phyloP scores from a whole-genome alignment of 2,797 vertebrate species.

The Echeneis naucrates region DNA sequence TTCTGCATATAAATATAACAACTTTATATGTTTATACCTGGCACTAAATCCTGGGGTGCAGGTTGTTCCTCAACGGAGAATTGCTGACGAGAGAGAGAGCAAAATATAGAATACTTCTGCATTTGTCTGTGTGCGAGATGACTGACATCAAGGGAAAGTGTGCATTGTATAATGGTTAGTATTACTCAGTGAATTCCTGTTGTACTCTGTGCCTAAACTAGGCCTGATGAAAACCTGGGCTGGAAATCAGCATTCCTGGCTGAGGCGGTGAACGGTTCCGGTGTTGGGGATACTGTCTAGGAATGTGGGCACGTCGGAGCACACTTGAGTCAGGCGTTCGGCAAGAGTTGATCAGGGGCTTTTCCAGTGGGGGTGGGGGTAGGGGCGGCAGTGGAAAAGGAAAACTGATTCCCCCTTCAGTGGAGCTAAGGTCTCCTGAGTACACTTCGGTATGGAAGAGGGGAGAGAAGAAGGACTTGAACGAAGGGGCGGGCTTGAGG shows the following conservation, averaged over 20 bases:
- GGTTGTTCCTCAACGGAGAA: conserved; percentile 7
- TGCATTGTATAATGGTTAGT: conserved; percentile 48
- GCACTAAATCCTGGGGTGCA: conserved; percentile 1
- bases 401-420: conserved; percentile 71
- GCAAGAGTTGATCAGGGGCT: conserved; percentile 51
- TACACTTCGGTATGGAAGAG: conserved; percentile 44
- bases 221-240: conserved; percentile 67
- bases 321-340: conserved; percentile 50
- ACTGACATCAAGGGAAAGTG: conserved; percentile 45
- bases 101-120: conserved; percentile 2
- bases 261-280: conserved; percentile 69
- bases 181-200: conserved; percentile 62
- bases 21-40: conserved; percentile 24
- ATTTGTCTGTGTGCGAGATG: conserved; percentile 35
- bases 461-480: conserved; percentile 17
- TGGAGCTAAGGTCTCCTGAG: conserved; percentile 66
- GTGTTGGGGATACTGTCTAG: conserved; percentile 78
- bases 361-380: no score
- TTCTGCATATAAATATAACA: neutral
- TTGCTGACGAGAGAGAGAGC: neutral
- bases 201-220: conserved; percentile 54
- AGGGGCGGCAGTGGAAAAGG: conserved; percentile 59
- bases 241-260: conserved; percentile 74
- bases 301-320: conserved; percentile 71
- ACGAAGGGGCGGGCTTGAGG: conserved; percentile 42